A percentile compares a stretch with the other conserved stretches of the same genome.
Conservation (phyloP, 1,140 invertebrate genomes). For the Sesamia nonagrioides region DNA sequence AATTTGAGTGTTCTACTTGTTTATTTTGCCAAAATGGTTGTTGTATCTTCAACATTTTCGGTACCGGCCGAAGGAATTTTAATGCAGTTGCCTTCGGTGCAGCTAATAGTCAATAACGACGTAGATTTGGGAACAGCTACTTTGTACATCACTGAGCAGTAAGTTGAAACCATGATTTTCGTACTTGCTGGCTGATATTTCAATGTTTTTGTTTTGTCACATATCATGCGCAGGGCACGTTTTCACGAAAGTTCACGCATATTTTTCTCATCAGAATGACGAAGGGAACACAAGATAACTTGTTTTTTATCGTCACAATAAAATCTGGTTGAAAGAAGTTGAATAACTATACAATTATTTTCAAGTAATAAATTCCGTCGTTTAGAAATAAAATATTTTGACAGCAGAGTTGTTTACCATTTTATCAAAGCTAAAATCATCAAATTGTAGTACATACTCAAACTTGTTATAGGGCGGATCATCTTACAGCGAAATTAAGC, state of each 20-base stretch:
- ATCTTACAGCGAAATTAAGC: no score
- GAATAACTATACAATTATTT: neutral
- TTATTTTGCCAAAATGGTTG: conserved; percentile 74
- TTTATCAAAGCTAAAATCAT: neutral
- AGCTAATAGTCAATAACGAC: conserved; percentile 74
- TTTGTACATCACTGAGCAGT: conserved; percentile 82
- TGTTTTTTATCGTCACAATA: neutral
- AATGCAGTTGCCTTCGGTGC: conserved; percentile 72
- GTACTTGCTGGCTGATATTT: neutral
- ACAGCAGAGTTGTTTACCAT: no score
- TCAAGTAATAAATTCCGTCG: no score
- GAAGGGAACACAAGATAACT: conserved; percentile 18
- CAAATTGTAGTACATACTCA: neutral
- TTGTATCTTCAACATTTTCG: conserved; percentile 77
- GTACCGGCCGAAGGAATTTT: conserved; percentile 78
- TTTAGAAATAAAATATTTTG: neutral
- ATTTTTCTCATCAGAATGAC: conserved; percentile 1
- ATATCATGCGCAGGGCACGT: neutral
- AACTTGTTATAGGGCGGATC: no score
- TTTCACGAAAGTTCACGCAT: neutral
- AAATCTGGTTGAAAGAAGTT: neutral
- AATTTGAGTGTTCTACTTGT: conserved; percentile 20
- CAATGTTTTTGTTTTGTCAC: conserved; percentile 10
- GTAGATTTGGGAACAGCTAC: conserved; percentile 80
- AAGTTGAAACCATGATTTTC: conserved; percentile 53